Percentiles rank a stretch among this genome's conserved stretches.
These are phyloP conservation scores for Sminthurinus aureus DNA, from an alignment of 2,888 invertebrate species.

Conservation along the genomic window DNA sequence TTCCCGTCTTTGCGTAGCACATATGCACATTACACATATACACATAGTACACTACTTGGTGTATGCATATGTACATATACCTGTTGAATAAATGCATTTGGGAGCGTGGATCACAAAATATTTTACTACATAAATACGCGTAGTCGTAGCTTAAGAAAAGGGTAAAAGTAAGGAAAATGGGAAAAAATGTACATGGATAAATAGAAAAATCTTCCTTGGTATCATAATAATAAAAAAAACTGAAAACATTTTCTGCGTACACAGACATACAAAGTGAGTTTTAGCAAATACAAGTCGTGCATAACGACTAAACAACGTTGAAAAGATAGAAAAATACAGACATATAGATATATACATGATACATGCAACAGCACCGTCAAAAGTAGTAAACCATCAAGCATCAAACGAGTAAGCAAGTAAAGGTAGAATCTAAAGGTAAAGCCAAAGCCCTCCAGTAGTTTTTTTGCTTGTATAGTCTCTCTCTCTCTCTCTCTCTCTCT, in stretches of 20 bases:
- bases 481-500: not conserved
- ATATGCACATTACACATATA: too few species aligned
- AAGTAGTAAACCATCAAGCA: not conserved
- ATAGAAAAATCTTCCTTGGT: too few species aligned
- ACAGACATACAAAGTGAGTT: not conserved
- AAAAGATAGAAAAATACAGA: not conserved
- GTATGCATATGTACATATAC: too few species aligned
- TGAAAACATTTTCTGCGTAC: not conserved
- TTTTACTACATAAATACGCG: too few species aligned
- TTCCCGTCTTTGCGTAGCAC: too few species aligned
- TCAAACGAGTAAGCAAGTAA: not conserved
- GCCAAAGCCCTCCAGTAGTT: slow-evolving; percentile 45
- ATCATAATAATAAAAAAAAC: too few species aligned
- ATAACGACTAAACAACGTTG: slow-evolving; percentile 1
- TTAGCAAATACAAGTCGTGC: slow-evolving; percentile 1
- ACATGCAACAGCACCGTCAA: not conserved
- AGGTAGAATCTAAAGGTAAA: slow-evolving; percentile 28
- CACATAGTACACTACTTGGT: too few species aligned
- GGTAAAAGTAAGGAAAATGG: too few species aligned
- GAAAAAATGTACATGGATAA: too few species aligned
- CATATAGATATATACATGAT: not conserved
- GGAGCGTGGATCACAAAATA: too few species aligned
- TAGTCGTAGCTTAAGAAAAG: too few species aligned
- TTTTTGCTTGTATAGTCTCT: not conserved
- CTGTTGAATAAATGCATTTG: too few species aligned